A percentile compares a stretch with the other conserved stretches of the same genome.
phyloP scores from a whole-genome alignment of 2,888 invertebrate genomes.

The Falcaria lacertinaria region DNA sequence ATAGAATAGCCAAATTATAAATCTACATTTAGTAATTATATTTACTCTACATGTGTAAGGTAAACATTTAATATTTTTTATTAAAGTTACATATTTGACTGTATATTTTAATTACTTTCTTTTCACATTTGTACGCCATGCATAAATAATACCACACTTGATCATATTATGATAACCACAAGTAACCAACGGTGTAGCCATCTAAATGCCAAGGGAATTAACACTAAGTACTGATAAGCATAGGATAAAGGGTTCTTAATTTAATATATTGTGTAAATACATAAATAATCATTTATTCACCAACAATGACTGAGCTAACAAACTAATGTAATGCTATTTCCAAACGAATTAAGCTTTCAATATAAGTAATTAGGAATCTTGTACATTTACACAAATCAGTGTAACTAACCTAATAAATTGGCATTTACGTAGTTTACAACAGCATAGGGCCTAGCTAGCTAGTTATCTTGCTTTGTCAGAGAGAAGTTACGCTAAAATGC shows the following conservation, averaged over 20 bases:
- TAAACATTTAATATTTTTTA: conserved; percentile 11
- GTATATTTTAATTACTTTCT: no score
- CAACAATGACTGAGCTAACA: conserved; percentile 45
- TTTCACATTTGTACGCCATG: no score
- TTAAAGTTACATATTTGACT: conserved; percentile 10
- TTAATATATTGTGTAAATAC: background rate
- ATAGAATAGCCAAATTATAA: conserved; percentile 55
- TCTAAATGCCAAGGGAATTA: no score
- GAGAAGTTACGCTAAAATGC: background rate
- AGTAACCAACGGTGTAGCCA: no score
- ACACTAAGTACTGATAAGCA: no score
- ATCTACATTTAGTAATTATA: conserved; percentile 5
- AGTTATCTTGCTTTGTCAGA: background rate
- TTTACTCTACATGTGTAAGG: conserved; percentile 10
- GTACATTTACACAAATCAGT: conserved; percentile 20
- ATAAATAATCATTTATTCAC: conserved; percentile 46
- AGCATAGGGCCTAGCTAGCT: background rate
- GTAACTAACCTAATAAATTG: background rate
- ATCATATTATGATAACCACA: no score
- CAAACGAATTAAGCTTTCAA: conserved; percentile 18
- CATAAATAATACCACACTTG: no score
- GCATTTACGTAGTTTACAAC: background rate
- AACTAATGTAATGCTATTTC: conserved; percentile 22
- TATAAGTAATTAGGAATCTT: conserved; percentile 46
- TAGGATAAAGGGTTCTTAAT: no score